Evolutionary conservation across 2,797 vertebrate species (phyloP), one percentile per base, ranked within the genome.

Genomic region (Champsocephalus gunnari): DNA sequence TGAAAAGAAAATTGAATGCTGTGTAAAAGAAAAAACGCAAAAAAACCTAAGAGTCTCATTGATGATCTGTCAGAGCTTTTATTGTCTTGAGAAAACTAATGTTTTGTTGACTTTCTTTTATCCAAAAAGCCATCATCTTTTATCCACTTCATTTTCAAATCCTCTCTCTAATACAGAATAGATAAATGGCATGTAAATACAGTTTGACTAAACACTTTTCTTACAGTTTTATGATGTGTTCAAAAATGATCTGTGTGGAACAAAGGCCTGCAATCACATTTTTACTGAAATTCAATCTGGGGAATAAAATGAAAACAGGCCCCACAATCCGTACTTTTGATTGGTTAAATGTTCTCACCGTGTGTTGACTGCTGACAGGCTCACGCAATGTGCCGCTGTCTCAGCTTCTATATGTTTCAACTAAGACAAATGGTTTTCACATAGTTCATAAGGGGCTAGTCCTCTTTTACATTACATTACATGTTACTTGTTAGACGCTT

Each of bases 11-110:
- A 64, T 60, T 28, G 63, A 50, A 58, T 12, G 16, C 45, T 63
- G 47, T 75, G 57, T 50, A 13, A 76, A 76, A 71, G 60, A 75
- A 66, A 65, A 19, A 68, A 68, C 32, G 65, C 17, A 66, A 63
- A 61, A 4, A 17, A 51, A 49, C 47, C 38, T 68, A 51, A 66
- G 21, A 47, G 62, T 66, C 57, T 53, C 14, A 16, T n/a, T 43
- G 75, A 53, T 64, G 41, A 63, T 78, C 61, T 28, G 28, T 65
- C 57, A 54, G 54, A 77, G 62, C 66, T 65, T 32, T 47, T 47
- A 65, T 48, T 59, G 70, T 63, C 10, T 48, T 3, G 24, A 24
- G 55, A 28, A 28, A 28, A 28, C 71, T 65, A 63, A 49, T 67
- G 51, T 43, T 21, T 45, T 28, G 43, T 28, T 28, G 24, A 28